These are phyloP conservation scores for Urechis unicinctus DNA, from an alignment of 2,888 invertebrate genomes.

Conservation along the genomic window DNA sequence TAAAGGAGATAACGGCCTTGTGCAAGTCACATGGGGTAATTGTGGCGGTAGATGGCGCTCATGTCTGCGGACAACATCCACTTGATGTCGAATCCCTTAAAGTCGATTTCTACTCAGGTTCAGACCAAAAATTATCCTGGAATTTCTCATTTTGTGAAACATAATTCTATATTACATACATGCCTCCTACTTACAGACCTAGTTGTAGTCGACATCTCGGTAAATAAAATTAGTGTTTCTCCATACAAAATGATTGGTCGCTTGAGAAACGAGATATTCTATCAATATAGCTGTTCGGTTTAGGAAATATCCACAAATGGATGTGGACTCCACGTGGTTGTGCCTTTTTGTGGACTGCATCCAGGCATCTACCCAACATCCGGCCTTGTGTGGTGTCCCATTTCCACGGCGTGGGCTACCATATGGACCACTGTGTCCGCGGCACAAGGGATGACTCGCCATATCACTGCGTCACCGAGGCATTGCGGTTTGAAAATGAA, in stretches of 20 bases:
- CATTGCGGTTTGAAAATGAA: slow-evolving; percentile 25
- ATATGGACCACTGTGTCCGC: slow-evolving; percentile 10
- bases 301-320: slow-evolving; percentile 46
- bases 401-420: neutral
- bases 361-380: slow-evolving; percentile 3
- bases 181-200: too few species aligned
- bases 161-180: too few species aligned
- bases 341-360: slow-evolving; percentile 32
- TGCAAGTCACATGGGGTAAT: slow-evolving; percentile 30
- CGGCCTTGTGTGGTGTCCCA: neutral
- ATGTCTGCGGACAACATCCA: slow-evolving; percentile 37
- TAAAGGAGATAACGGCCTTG: slow-evolving; percentile 28
- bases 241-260: neutral
- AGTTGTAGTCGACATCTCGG: too few species aligned
- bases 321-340: slow-evolving; percentile 34
- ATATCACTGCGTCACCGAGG: slow-evolving; percentile 19
- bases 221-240: neutral
- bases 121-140: too few species aligned
- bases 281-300: neutral
- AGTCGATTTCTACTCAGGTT: slow-evolving; percentile 40
- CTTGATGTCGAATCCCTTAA: slow-evolving; percentile 31
- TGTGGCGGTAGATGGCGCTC: slow-evolving; percentile 42
- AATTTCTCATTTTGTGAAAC: too few species aligned
- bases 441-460: slow-evolving; percentile 28
- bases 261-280: neutral